phyloP scores from a whole-genome alignment of 2,797 vertebrate species.

The Oreortyx pictus region DNA sequence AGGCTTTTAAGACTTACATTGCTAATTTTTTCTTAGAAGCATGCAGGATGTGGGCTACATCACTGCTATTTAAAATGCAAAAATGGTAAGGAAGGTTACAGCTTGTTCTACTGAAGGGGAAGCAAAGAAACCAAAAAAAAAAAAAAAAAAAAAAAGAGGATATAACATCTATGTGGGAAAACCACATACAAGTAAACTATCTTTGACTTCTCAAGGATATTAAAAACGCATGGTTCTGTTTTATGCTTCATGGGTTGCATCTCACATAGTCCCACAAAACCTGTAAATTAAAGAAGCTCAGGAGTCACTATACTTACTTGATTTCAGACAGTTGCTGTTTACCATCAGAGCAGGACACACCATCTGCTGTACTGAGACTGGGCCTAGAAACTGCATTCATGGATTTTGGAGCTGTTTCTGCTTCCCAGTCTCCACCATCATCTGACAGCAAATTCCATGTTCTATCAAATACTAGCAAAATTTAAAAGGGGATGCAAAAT shows the following conservation, averaged over 20 bases:
- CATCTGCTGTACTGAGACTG: conserved; percentile 12
- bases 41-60: background rate
- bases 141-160: background rate
- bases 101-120: background rate
- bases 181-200: background rate
- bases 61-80: background rate
- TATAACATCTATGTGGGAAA: background rate
- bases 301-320: background rate
- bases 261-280: background rate
- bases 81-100: background rate
- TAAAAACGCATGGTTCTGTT: background rate
- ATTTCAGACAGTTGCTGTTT: background rate
- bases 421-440: background rate
- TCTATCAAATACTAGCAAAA: background rate
- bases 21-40: background rate
- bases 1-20: background rate
- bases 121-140: background rate
- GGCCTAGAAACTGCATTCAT: background rate
- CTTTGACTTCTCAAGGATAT: background rate
- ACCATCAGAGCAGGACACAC: background rate
- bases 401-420: background rate
- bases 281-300: background rate
- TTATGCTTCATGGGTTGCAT: background rate
- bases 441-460: background rate
- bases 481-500: background rate